Base-by-base conservation (phyloP, 1,140 invertebrate genomes). In the Maniola jurtina region DNA sequence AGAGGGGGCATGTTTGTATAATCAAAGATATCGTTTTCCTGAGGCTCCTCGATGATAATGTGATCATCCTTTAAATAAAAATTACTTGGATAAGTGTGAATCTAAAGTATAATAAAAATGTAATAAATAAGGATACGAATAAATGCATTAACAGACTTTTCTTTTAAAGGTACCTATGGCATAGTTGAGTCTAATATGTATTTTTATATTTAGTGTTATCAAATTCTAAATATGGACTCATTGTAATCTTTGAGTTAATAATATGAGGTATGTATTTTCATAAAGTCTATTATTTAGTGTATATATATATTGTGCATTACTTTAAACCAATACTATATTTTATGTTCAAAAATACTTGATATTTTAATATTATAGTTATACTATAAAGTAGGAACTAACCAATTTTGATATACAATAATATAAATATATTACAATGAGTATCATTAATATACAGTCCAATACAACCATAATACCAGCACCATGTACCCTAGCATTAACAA, bases 1-100 rank as follows among this genome's bases (percentile, higher is more conserved):
- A 91, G 80, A 68, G 84, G 76, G 69, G 87, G 86, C 83, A 87
- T 88, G 83, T 83, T 84, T 65, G 83, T 67, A 84, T 82, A 87
- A 76, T 82, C 83, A 79, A 84, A 79, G 71, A 54, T 78, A 82
- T 90, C 82, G 75, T 88, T 80, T 77, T 90, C 89, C 58, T 86
- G 83, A 76, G 90, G 80, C 83, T 92, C 90, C 84, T 91, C 91
- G 82, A 89, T 88, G 84, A 88, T 84, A 58, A 90, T 83, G 84
- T 91, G 86, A 77, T 76, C 78, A 79, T 88, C 91, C 91, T 92
- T 92, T 88, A 92, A 92, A 91, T 83, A 89, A 86, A 92, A 90
- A 84, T 79, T 74, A 68, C 79, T 83, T 55, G 4, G 25, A 25
- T 25, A 80, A 81, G 79, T 88, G 81, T 85, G 80, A 70, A 85